Percentiles rank a stretch among this genome's conserved stretches.
phyloP scores from a whole-genome alignment of 53 echinoderm and acorn worm species.

The Paracentrotus lividus region DNA sequence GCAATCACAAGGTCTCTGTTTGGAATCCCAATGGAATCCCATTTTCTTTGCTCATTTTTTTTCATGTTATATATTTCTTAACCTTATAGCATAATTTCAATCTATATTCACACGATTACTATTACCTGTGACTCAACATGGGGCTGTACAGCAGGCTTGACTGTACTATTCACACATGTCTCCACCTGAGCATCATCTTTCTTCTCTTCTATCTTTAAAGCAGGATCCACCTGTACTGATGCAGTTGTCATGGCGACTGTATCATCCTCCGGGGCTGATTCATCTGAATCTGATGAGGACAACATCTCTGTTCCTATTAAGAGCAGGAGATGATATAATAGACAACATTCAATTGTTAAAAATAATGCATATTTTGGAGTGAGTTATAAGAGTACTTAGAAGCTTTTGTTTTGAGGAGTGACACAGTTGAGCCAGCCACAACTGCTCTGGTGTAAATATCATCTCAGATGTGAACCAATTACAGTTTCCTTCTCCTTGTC shows the following conservation, averaged over 20 bases:
- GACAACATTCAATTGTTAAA: background rate
- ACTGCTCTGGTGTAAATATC: too few species aligned
- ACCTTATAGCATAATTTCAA: too few species aligned
- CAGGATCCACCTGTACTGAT: background rate
- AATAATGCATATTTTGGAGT: background rate
- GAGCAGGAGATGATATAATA: background rate
- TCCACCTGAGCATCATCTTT: conserved; percentile 58
- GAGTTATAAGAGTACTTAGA: background rate
- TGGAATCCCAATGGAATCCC: too few species aligned
- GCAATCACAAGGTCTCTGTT: too few species aligned
- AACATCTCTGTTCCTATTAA: conserved; percentile 89
- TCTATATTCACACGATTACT: background rate
- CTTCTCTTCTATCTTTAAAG: conserved; percentile 44
- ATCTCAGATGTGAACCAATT: too few species aligned
- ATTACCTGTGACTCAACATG: conserved; percentile 47
- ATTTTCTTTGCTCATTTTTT: too few species aligned
- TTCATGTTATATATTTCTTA: too few species aligned
- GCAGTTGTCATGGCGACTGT: background rate
- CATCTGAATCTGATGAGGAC: conserved; percentile 93
- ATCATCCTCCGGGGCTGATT: conserved; percentile 71
- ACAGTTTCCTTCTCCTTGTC: too few species aligned
- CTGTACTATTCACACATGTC: conserved; percentile 52
- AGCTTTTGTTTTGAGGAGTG: too few species aligned
- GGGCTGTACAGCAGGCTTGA: conserved; percentile 12
- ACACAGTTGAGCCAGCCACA: too few species aligned